These are phyloP conservation scores for Equus przewalskii DNA, from an alignment of 2,113 vertebrate species.

Conservation along the genomic window DNA sequence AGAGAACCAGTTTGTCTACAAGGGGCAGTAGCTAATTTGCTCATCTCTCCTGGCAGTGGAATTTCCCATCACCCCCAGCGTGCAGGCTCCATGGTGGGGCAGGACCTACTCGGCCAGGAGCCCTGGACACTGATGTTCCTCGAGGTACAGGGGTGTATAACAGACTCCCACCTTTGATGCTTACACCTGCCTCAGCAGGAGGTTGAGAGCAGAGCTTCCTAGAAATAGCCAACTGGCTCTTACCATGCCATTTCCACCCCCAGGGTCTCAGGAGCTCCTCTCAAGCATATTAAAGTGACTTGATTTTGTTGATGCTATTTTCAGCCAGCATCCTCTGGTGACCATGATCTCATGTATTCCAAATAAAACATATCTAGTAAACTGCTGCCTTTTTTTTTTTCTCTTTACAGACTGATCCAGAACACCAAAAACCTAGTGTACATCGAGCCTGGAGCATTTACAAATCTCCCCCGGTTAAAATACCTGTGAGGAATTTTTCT, in stretches of 20 bases:
- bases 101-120: not conserved
- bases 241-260: not conserved
- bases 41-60: not conserved
- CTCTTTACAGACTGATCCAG: slow-evolving; percentile 90
- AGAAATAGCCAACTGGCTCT: not conserved
- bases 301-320: not conserved
- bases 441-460: slow-evolving; percentile 93
- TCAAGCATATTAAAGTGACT: not conserved
- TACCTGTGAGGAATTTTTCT: slow-evolving; percentile 91
- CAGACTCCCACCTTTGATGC: not conserved
- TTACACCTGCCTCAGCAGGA: not conserved
- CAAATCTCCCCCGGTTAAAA: slow-evolving; percentile 93
- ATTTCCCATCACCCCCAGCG: not conserved
- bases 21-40: not conserved
- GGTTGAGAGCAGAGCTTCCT: slow-evolving; percentile 3
- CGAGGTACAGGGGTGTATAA: accelerated
- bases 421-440: slow-evolving; percentile 92
- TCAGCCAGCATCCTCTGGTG: not conserved
- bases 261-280: not conserved
- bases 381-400: slow-evolving; percentile 39
- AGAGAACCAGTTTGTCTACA: slow-evolving; percentile 18
- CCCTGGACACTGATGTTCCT: not conserved
- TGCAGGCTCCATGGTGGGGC: not conserved
- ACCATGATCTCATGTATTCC: not conserved
- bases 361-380: slow-evolving; percentile 37